phyloP scores from a whole-genome alignment of 2,888 invertebrate species.

The Teleogryllus oceanicus region DNA sequence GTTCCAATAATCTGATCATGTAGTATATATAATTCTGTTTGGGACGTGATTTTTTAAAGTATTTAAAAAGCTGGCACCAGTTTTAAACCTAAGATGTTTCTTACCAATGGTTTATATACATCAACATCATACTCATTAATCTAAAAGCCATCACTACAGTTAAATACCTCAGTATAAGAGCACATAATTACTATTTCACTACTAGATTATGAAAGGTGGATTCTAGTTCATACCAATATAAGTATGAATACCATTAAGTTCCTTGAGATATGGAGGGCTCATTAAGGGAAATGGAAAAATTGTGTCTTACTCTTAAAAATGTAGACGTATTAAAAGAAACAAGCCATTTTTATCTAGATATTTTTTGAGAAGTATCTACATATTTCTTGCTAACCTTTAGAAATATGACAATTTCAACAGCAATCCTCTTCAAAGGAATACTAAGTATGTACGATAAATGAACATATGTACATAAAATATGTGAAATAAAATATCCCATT shows the following conservation, averaged over 20 bases:
- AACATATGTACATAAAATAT: not conserved
- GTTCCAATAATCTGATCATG: no score
- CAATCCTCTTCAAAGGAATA: not conserved
- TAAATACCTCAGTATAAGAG: no score
- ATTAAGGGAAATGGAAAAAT: conserved; percentile 5
- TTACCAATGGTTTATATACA: no score
- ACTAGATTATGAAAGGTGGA: not conserved
- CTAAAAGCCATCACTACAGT: no score
- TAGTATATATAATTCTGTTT: no score
- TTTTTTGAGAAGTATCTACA: not conserved
- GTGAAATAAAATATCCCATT: no score
- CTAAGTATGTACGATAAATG: not conserved
- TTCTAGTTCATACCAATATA: not conserved
- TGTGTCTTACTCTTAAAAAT: not conserved
- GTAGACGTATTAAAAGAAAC: not conserved
- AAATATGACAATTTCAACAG: not conserved
- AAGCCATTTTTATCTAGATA: not conserved
- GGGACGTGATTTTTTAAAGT: no score
- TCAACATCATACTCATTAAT: no score
- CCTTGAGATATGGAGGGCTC: conserved; percentile 18
- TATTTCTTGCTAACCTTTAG: conserved; percentile 5
- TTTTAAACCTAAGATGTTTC: no score
- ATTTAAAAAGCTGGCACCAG: no score
- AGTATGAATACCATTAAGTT: not conserved
- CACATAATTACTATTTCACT: not conserved